These are phyloP conservation scores for Eilema depressum DNA, from an alignment of 2,888 invertebrate genomes.

Conservation along the genomic window DNA sequence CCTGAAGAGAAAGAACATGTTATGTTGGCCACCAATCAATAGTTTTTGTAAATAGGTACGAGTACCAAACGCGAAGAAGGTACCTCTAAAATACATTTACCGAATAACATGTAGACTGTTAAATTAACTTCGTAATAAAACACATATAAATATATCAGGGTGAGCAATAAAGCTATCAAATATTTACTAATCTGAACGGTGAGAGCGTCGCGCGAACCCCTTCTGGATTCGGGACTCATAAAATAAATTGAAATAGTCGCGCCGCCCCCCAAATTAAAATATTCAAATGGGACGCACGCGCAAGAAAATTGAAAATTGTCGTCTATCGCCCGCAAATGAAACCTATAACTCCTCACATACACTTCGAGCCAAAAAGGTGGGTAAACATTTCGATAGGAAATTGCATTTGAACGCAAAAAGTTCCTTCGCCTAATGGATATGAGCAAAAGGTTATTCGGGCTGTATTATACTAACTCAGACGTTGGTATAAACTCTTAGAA, in stretches of 20 bases:
- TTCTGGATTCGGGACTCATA: conserved; percentile 84
- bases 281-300: conserved; percentile 88
- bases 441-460: conserved; percentile 22
- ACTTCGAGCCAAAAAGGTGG: conserved; percentile 64
- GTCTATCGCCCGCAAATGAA: conserved; percentile 87
- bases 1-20: neutral
- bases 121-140: conserved; percentile 70
- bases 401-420: conserved; percentile 45
- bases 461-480: neutral
- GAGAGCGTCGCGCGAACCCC: conserved; percentile 82
- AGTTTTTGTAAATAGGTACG: neutral
- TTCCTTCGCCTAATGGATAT: conserved; percentile 41
- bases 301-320: conserved; percentile 88
- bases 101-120: conserved; percentile 29
- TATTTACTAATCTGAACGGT: conserved; percentile 86
- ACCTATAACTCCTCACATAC: conserved; percentile 85
- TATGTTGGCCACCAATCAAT: neutral
- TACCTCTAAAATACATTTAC: conserved; percentile 7
- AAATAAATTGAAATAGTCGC: conserved; percentile 88
- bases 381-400: conserved; percentile 50
- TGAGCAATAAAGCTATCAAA: conserved; percentile 86
- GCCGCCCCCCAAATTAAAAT: conserved; percentile 87
- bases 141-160: conserved; percentile 82
- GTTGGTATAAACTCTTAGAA: neutral
- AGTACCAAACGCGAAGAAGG: neutral